Conservation (phyloP, 2,797 vertebrate species). For the Brachyalestes nurse region DNA sequence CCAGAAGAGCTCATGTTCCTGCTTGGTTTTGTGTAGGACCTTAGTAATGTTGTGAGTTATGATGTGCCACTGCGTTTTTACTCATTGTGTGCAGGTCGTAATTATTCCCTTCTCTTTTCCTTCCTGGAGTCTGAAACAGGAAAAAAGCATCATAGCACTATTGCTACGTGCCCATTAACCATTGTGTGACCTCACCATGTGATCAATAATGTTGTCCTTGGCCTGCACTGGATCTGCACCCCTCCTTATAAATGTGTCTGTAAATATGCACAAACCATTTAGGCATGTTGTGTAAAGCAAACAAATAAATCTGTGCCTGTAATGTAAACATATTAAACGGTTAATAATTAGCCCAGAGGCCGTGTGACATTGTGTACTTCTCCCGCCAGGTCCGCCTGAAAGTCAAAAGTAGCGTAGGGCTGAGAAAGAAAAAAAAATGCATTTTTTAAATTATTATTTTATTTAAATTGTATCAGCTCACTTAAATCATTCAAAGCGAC, state of each 20-base stretch:
- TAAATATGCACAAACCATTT: slow-evolving; percentile 8
- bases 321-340: slow-evolving; percentile 10
- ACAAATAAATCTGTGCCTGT: not conserved
- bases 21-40: slow-evolving; percentile 8
- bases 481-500: not conserved
- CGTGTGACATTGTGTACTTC: not conserved
- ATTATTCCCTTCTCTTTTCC: slow-evolving; percentile 8
- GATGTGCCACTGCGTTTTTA: slow-evolving; percentile 35
- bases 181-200: slow-evolving; percentile 15
- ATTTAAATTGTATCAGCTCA: too few species aligned
- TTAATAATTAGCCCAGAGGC: not conserved
- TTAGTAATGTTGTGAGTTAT: slow-evolving; percentile 23
- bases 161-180: slow-evolving; percentile 5
- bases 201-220: slow-evolving; percentile 33
- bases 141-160: not conserved
- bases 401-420: too few species aligned
- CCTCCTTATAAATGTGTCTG: slow-evolving; percentile 2
- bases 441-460: too few species aligned
- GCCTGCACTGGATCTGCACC: slow-evolving; percentile 8
- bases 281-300: slow-evolving; percentile 13
- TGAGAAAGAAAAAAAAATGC: too few species aligned
- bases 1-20: slow-evolving; percentile 37
- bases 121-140: not conserved
- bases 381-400: not conserved
- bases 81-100: slow-evolving; percentile 9